These are phyloP conservation scores for Zygogramma bicolorata DNA, from an alignment of 2,888 invertebrate genomes.

Conservation along the genomic window DNA sequence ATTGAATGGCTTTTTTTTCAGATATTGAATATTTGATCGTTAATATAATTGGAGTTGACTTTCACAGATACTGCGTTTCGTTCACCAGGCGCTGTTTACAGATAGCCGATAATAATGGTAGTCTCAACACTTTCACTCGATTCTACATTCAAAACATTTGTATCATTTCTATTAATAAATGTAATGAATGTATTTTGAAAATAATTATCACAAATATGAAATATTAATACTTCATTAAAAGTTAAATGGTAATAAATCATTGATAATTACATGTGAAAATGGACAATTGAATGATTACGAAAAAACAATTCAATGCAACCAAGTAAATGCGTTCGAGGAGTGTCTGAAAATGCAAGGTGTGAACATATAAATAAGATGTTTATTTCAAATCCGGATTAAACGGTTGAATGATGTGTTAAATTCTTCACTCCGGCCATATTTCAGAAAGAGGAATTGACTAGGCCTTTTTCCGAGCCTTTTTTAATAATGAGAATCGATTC, in stretches of 20 bases:
- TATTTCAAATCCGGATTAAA: background rate
- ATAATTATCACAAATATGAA: slow-evolving; percentile 3
- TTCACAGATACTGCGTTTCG: too few relatives aligned
- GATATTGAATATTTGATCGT: background rate
- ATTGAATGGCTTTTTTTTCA: background rate
- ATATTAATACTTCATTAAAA: background rate
- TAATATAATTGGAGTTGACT: too few relatives aligned
- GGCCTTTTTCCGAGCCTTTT: background rate
- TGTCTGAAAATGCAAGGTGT: slow-evolving; percentile 9
- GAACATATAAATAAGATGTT: slow-evolving; percentile 1
- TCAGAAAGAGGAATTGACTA: too few relatives aligned
- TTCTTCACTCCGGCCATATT: background rate
- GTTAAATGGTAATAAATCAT: background rate
- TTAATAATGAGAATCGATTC: too few relatives aligned
- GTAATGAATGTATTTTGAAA: background rate
- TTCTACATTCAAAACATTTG: background rate
- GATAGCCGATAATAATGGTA: background rate
- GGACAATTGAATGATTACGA: background rate
- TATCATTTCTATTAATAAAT: slow-evolving; percentile 4
- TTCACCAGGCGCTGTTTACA: background rate
- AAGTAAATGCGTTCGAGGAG: background rate
- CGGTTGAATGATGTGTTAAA: background rate
- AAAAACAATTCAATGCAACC: background rate
- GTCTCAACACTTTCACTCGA: background rate
- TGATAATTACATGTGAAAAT: slow-evolving; percentile 1